Evolutionary conservation across 2,888 invertebrate genomes (phyloP).

Genomic region (Sphecodes monilicornis): DNA sequence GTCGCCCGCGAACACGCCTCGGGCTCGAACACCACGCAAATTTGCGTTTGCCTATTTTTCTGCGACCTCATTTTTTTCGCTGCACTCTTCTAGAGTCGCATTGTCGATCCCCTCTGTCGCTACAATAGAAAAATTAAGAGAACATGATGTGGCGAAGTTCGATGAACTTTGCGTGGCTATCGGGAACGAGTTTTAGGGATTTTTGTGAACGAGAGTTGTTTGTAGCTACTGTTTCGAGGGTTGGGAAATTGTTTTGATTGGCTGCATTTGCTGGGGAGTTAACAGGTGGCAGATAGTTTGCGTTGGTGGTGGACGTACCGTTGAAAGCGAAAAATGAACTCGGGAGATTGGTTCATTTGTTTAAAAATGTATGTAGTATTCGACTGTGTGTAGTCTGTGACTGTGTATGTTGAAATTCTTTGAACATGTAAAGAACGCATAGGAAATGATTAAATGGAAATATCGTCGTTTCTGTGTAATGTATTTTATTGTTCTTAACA

Average conservation of each 20-base stretch:
- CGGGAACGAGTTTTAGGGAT: neutral
- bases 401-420: too few relatives aligned
- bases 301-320: too few relatives aligned
- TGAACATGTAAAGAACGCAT: neutral
- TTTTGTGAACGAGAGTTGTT: neutral
- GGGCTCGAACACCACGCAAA: neutral
- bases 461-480: neutral
- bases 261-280: neutral
- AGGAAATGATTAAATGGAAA: neutral
- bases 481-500: neutral
- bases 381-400: too few relatives aligned
- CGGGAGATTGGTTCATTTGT: neutral
- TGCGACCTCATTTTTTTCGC: neutral
- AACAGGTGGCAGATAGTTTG: neutral
- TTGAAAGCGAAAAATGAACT: neutral
- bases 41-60: conserved; percentile 26
- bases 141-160: neutral
- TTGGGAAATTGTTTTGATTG: neutral
- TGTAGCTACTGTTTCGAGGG: neutral
- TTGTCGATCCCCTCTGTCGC: neutral
- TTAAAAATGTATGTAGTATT: too few relatives aligned
- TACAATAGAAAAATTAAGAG: neutral
- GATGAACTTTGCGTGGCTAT: neutral
- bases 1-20: conserved; percentile 33
- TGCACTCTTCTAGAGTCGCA: neutral